Conservation (phyloP, 2,888 invertebrate genomes). For the Steromphala cineraria region DNA sequence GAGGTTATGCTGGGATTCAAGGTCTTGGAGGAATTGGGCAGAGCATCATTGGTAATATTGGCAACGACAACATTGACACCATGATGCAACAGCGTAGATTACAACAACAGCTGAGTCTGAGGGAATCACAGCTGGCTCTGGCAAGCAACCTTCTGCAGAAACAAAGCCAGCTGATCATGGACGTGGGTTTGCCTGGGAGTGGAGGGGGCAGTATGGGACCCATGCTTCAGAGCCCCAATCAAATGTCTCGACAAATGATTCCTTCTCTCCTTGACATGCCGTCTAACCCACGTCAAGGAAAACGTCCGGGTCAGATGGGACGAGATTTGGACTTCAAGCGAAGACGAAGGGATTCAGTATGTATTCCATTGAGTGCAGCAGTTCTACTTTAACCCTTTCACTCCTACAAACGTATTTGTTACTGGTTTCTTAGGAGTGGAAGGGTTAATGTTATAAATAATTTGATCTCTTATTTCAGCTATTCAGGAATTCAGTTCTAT, state of each 20-base stretch:
- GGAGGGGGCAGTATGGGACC: not conserved
- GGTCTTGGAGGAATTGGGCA: conserved; percentile 1
- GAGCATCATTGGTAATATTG: not conserved
- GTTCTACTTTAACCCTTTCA: too few species aligned
- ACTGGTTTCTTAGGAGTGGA: too few species aligned
- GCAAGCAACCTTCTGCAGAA: conserved; percentile 42
- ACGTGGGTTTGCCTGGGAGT: not conserved
- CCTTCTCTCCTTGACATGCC: conserved; percentile 23
- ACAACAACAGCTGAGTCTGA: conserved; percentile 30
- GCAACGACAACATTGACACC: conserved; percentile 20
- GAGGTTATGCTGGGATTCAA: not conserved
- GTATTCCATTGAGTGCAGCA: not conserved
- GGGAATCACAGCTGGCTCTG: conserved; percentile 39
- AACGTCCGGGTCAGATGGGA: conserved; percentile 4
- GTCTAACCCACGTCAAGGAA: not conserved
- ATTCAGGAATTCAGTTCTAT: too few species aligned
- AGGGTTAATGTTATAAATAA: too few species aligned
- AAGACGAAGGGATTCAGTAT: conserved; percentile 9
- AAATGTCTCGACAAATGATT: conserved; percentile 10
- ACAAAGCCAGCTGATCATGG: conserved; percentile 32
- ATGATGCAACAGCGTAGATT: conserved; percentile 33
- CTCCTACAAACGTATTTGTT: too few species aligned
- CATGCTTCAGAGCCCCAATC: not conserved
- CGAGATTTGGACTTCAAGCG: conserved; percentile 21
- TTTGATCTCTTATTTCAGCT: too few species aligned